Percentiles rank a stretch among this genome's conserved stretches.
phyloP scores from a whole-genome alignment of 2,888 invertebrate genomes.

The Ormyrus rosae region DNA sequence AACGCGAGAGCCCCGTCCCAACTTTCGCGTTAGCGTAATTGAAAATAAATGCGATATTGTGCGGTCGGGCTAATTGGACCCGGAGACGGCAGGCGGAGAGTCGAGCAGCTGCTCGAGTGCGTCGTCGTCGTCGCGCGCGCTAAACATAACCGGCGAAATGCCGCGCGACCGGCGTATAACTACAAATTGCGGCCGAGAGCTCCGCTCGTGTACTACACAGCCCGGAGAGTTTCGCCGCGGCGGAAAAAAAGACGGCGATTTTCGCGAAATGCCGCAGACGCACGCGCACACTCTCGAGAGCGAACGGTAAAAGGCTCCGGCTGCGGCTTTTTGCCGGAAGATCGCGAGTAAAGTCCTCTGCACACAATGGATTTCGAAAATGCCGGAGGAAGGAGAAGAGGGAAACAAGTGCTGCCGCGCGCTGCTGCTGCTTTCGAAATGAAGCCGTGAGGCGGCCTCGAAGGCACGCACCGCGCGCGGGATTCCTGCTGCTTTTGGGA shows the following conservation, averaged over 20 bases:
- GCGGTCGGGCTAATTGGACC: conserved; percentile 50
- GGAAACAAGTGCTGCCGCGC: neutral
- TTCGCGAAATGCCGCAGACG: neutral
- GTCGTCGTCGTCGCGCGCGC: conserved; percentile 18
- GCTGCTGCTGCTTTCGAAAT: too few species aligned
- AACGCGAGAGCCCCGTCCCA: neutral
- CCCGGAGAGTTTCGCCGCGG: neutral
- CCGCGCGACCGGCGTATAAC: neutral
- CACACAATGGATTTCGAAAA: conserved; percentile 35
- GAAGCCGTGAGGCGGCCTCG: too few species aligned
- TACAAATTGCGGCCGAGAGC: conserved; percentile 22
- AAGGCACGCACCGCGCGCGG: too few species aligned
- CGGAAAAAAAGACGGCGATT: conserved; percentile 1
- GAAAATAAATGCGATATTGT: conserved; percentile 46
- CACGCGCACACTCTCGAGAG: too few species aligned
- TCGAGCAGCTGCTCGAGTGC: conserved; percentile 19
- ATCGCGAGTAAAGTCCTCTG: neutral
- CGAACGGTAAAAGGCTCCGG: too few species aligned
- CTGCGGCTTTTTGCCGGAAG: too few species aligned
- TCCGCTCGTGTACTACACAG: neutral
- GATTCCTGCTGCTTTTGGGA: too few species aligned
- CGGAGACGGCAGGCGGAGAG: conserved; percentile 21
- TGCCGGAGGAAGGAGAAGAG: neutral
- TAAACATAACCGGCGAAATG: conserved; percentile 19
- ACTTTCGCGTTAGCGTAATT: conserved; percentile 19